phyloP scores from a whole-genome alignment of 2,113 vertebrate genomes.

The Hystrix brachyura region DNA sequence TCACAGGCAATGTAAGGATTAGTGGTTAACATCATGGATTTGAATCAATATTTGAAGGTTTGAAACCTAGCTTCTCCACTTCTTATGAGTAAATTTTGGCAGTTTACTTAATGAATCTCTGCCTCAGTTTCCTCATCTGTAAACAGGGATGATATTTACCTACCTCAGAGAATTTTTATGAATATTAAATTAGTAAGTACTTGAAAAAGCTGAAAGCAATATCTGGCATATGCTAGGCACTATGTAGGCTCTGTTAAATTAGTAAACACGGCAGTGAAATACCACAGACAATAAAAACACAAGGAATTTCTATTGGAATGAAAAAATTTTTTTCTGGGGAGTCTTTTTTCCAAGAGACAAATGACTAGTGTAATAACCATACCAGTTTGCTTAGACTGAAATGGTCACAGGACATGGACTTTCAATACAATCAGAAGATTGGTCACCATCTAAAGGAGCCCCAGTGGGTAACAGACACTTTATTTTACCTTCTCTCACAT shows the following conservation, averaged over 20 bases:
- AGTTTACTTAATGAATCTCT: background rate
- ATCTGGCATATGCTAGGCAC: background rate
- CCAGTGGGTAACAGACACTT: background rate
- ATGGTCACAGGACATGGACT: background rate
- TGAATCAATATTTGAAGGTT: background rate
- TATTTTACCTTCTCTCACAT: background rate
- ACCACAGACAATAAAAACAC: background rate
- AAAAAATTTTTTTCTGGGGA: background rate
- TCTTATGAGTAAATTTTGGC: background rate
- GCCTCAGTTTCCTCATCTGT: background rate
- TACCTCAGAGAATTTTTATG: background rate
- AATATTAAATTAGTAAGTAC: conserved; percentile 41
- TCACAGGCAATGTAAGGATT: background rate
- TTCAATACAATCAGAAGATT: background rate
- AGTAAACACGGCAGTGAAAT: background rate
- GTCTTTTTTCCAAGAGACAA: background rate
- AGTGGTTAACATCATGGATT: background rate
- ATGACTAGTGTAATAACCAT: background rate
- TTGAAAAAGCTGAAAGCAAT: background rate
- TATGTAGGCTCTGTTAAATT: background rate
- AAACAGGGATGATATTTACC: background rate
- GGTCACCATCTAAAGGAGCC: background rate
- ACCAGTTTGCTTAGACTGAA: background rate
- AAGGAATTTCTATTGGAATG: background rate
- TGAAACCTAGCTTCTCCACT: background rate